phyloP scores from a whole-genome alignment of 2,797 vertebrate species.

The Rachycentron canadum region DNA sequence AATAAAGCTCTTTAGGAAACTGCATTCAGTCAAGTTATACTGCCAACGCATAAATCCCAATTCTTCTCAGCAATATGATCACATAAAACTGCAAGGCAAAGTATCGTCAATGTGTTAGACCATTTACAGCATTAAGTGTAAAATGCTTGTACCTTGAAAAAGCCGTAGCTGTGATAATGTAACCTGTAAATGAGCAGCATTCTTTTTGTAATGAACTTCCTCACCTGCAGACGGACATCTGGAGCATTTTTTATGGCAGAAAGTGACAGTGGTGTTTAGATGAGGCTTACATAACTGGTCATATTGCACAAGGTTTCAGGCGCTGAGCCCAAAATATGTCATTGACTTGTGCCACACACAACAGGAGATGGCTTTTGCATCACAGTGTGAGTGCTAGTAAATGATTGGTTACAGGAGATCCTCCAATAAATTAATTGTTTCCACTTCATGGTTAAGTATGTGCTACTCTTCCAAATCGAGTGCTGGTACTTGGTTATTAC shows the following conservation, averaged over 20 bases:
- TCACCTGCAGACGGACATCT: conserved; percentile 47
- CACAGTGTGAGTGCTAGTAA: conserved; percentile 77
- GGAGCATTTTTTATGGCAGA: conserved; percentile 37
- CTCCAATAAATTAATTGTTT: conserved; percentile 91
- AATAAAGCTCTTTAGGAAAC: conserved; percentile 24
- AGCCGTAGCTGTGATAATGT: conserved; percentile 55
- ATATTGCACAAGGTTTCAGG: conserved; percentile 70
- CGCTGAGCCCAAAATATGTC: conserved; percentile 75
- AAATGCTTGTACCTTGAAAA: conserved; percentile 69
- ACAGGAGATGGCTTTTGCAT: conserved; percentile 79
- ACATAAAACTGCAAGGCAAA: conserved; percentile 42
- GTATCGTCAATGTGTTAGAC: conserved; percentile 32
- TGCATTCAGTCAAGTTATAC: conserved; percentile 33
- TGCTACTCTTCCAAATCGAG: conserved; percentile 90
- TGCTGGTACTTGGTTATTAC: conserved; percentile 91
- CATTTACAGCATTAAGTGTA: conserved; percentile 42
- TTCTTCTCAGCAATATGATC: conserved; percentile 50
- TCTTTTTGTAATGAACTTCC: conserved; percentile 52
- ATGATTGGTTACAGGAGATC: conserved; percentile 88
- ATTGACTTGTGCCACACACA: conserved; percentile 77
- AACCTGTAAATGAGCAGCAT: conserved; percentile 48
- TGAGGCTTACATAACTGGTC: conserved; percentile 65
- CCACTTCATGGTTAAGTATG: conserved; percentile 90
- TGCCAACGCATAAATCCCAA: conserved; percentile 39
- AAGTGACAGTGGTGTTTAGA: conserved; percentile 65